A percentile compares a stretch with the other conserved stretches of the same genome.
Evolutionary conservation across 2,888 invertebrate species (phyloP).

Genomic region (Leucophenga maculata): DNA sequence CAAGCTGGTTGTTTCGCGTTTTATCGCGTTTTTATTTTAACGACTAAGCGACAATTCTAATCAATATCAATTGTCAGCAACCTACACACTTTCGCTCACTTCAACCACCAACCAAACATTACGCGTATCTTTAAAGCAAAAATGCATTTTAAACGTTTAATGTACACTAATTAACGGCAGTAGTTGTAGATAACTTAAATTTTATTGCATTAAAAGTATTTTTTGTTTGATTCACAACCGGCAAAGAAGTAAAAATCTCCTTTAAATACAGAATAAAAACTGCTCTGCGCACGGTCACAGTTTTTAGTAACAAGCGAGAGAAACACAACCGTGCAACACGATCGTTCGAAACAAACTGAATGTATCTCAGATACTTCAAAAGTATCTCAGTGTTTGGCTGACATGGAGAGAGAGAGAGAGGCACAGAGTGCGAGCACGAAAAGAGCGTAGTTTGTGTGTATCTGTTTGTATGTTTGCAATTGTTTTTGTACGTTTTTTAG

Average conservation of each 20-base stretch:
- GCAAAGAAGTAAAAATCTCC: conserved; percentile 16
- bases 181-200: too few relatives aligned
- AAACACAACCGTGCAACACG: conserved; percentile 57
- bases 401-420: conserved; percentile 7
- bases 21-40: too few relatives aligned
- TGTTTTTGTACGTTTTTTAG: too few relatives aligned
- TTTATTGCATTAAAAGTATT: neutral
- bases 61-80: too few relatives aligned
- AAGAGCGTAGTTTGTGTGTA: conserved; percentile 19
- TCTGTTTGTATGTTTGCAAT: too few relatives aligned
- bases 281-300: conserved; percentile 7
- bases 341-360: conserved; percentile 65
- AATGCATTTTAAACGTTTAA: conserved; percentile 46
- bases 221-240: conserved; percentile 35
- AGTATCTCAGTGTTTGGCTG: conserved; percentile 16
- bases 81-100: too few relatives aligned
- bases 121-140: conserved; percentile 38
- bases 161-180: neutral
- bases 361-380: conserved; percentile 1
- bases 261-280: conserved; percentile 3
- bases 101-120: conserved; percentile 1
- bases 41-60: too few relatives aligned
- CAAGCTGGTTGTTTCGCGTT: too few relatives aligned
- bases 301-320: neutral
- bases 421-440: conserved; percentile 20